Evolutionary conservation across 2,888 invertebrate species (phyloP), one percentile per base, ranked within the genome.

Genomic region (Protula sp.): DNA sequence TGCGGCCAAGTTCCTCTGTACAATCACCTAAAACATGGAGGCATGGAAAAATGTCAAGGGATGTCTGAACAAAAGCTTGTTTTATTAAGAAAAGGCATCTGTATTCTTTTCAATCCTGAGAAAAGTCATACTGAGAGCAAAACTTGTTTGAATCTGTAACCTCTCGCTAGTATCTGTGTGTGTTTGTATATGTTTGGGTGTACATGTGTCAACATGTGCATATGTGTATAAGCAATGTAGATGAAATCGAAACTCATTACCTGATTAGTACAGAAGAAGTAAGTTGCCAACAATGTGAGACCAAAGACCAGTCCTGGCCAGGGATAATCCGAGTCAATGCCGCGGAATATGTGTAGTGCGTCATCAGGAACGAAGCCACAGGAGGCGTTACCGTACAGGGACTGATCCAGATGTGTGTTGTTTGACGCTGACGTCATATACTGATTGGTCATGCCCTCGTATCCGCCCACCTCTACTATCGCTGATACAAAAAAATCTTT

Each of bases 1-100:
- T 4, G 84, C 82, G 1, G 85, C 81, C 60, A 85, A 70, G 38
- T 81, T 81, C 54, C 84, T 69, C 72, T 85, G 85, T 1, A 85
- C 84, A 70, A 85, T 84, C 65, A 84, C 79, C 83, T 84, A 67
- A 19, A 65, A 48, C 1, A 9, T 50, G n/a, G n/a, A n/a, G n/a
- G n/a, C n/a, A n/a, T n/a, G n/a, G n/a, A n/a, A n/a, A n/a, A n/a
- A n/a, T 19, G 9, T 14, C 19, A 19, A 38, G 19, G 45, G 9
- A 19, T n/a, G n/a, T n/a, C n/a, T n/a, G n/a, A n/a, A n/a, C n/a
- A n/a, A n/a, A n/a, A n/a, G n/a, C n/a, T n/a, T n/a, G n/a, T n/a
- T n/a, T n/a, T n/a, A n/a, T n/a, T n/a, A n/a, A n/a, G n/a, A n/a
- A n/a, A n/a, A n/a, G n/a, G n/a, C n/a, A n/a, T n/a, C n/a, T n/a